Percentiles rank a stretch among this genome's conserved stretches.
Conservation (phyloP, 2,888 invertebrate genomes). For the Rotaria socialis region DNA sequence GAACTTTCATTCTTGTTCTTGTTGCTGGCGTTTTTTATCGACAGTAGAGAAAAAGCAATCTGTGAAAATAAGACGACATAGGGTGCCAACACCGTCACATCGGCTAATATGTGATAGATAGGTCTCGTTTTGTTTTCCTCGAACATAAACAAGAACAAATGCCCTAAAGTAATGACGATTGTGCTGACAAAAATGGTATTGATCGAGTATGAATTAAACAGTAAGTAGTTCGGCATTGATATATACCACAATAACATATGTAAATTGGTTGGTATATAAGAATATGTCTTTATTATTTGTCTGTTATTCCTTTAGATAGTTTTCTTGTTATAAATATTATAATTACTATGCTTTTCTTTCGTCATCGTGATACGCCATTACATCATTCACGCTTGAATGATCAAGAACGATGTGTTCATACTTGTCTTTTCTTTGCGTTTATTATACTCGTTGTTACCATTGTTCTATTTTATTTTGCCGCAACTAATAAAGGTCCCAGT, state of each 20-base stretch:
- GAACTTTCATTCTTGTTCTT: neutral
- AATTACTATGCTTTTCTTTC: neutral
- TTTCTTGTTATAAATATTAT: neutral
- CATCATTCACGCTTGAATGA: neutral
- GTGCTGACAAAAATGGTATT: neutral
- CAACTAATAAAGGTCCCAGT: neutral
- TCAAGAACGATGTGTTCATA: slow-evolving; percentile 27
- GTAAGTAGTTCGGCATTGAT: neutral
- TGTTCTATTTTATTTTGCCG: slow-evolving; percentile 24
- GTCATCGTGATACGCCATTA: neutral
- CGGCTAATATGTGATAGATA: neutral
- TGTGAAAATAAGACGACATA: neutral
- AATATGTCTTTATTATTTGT: too few relatives aligned
- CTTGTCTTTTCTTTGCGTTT: slow-evolving; percentile 24
- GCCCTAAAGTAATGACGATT: neutral
- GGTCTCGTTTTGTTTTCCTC: neutral
- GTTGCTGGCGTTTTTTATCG: neutral
- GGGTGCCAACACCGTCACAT: neutral
- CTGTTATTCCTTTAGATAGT: neutral
- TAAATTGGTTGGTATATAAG: too few relatives aligned
- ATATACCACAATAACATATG: neutral
- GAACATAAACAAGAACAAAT: neutral
- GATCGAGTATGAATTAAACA: neutral
- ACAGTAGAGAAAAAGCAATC: neutral
- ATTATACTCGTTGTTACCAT: neutral